Evolutionary conservation across 2,888 invertebrate genomes (phyloP), one percentile per base, ranked within the genome.

Genomic region (Sphaerophoria rueppellii): DNA sequence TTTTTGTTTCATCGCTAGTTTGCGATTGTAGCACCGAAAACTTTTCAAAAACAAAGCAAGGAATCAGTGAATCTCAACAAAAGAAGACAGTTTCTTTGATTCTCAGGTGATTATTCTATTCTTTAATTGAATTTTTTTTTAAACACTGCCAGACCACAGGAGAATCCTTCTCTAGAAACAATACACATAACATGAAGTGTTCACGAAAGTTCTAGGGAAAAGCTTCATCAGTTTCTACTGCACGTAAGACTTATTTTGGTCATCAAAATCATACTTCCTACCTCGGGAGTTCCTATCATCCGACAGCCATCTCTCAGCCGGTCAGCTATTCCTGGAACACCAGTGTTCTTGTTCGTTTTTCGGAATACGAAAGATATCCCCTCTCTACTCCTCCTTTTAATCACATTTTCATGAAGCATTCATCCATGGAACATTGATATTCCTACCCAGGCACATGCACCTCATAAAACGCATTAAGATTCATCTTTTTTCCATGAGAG

Each of bases 391-490:
- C 55, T 32, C 50, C 32, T 55, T 78, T 70, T 82, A 74, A 74
- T 82, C 78, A 63, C 70, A 74, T 82, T 82, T 82, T 74, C 78
- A 74, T 82, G 70, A 70, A 61, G 60, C 74, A 82, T 82, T 74
- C 78, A 65, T 63, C 78, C 54, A 58, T 11, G 52, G 57, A 78
- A 48, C 78, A 78, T 74, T 78, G 82, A 73, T 74, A 78, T 78
- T 82, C 69, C 9, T 50, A 40, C 55, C 72, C 76, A 82, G 76
- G 35, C 37, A 74, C 70, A 60, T 73, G 65, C 73, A 78, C 63
- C 78, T 82, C 65, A 78, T 82, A 82, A 82, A 78, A 78, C 82
- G 78, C 82, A 82, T 82, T 78, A 60, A 70, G 82, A 78, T 70
- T 52, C 82, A 82, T 78, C 78, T 77, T 46, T 65, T 40, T 65